These are phyloP conservation scores for Dysmachus trigonus DNA, from an alignment of 2,888 invertebrate species.

Conservation along the genomic window DNA sequence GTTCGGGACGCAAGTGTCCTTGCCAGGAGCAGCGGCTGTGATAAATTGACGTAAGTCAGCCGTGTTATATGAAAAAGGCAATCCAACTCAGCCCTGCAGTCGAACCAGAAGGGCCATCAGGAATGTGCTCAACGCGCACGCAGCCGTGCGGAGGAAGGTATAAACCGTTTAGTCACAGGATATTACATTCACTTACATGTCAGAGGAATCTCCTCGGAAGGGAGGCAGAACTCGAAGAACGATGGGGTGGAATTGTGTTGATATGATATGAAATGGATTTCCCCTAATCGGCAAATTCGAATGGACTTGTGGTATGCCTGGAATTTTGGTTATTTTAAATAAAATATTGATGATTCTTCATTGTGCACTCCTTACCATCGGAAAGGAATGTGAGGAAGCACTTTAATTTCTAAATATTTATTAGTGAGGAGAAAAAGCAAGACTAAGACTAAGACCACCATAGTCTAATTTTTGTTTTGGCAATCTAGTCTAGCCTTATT, in stretches of 20 bases:
- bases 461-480: too few relatives aligned
- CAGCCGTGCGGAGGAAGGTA: conserved; percentile 11
- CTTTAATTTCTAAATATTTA: too few relatives aligned
- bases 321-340: conserved; percentile 17
- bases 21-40: conserved; percentile 17
- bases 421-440: too few relatives aligned
- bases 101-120: neutral
- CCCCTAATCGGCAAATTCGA: neutral
- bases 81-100: neutral
- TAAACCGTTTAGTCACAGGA: conserved; percentile 66
- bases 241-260: neutral
- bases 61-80: conserved; percentile 40
- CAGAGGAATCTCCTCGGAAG: conserved; percentile 51
- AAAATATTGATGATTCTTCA: neutral
- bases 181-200: conserved; percentile 62
- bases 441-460: too few relatives aligned
- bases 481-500: too few relatives aligned
- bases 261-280: conserved; percentile 37
- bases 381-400: neutral
- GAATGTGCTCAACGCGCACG: neutral
- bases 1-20: conserved; percentile 16
- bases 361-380: neutral
- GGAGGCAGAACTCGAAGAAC: neutral
- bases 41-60: conserved; percentile 34
- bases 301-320: neutral